Evolutionary conservation across 2,113 vertebrate genomes (phyloP).

Genomic region (Eonycteris spelaea): DNA sequence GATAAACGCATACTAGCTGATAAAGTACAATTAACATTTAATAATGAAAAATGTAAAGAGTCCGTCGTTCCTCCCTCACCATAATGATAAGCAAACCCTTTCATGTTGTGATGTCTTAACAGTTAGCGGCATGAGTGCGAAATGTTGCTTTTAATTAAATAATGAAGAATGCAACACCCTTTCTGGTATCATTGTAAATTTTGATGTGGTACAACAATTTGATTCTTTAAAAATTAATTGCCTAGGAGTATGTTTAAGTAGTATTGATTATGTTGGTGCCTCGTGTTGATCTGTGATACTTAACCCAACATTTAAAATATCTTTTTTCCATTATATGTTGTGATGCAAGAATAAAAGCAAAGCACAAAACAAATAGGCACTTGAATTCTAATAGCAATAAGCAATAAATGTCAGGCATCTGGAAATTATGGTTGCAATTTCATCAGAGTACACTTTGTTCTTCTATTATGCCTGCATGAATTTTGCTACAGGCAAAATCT

Average conservation of each 20-base stretch:
- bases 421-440: slow-evolving; percentile 92
- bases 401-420: slow-evolving; percentile 91
- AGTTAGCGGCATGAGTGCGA: slow-evolving; percentile 78
- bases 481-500: slow-evolving; percentile 91
- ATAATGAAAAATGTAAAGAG: slow-evolving; percentile 74
- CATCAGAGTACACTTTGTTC: slow-evolving; percentile 90
- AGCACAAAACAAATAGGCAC: slow-evolving; percentile 91
- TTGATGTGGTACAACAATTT: slow-evolving; percentile 82
- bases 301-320: slow-evolving; percentile 89
- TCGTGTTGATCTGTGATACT: slow-evolving; percentile 85
- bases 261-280: slow-evolving; percentile 85
- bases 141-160: slow-evolving; percentile 90
- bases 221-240: slow-evolving; percentile 89
- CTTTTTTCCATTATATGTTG: slow-evolving; percentile 88
- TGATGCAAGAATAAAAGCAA: slow-evolving; percentile 89
- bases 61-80: slow-evolving; percentile 59
- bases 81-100: slow-evolving; percentile 73
- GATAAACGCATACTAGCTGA: slow-evolving; percentile 77
- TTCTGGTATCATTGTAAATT: slow-evolving; percentile 85
- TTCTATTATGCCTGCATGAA: slow-evolving; percentile 90
- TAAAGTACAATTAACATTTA: slow-evolving; percentile 79
- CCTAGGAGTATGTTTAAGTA: slow-evolving; percentile 85
- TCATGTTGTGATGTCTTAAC: slow-evolving; percentile 75
- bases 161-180: slow-evolving; percentile 83
- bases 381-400: slow-evolving; percentile 92